Evolutionary conservation across 2,888 invertebrate genomes (phyloP).

Genomic region (Orgyia antiqua): DNA sequence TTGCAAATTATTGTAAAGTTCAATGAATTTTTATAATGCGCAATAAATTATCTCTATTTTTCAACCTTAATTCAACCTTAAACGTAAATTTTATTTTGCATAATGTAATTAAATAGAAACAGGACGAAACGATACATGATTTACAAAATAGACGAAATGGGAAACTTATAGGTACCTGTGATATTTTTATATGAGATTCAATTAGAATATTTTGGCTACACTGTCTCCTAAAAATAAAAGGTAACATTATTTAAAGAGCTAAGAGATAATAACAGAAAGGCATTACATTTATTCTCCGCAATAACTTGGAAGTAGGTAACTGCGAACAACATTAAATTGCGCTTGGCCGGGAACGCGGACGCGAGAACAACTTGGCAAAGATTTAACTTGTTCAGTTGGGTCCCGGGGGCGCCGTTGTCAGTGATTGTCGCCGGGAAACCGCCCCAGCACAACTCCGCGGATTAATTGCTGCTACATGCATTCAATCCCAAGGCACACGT

Average conservation of each 20-base stretch:
- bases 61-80: too few species aligned
- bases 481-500: conserved; percentile 64
- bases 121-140: too few species aligned
- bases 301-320: conserved; percentile 18
- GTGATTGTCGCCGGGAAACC: conserved; percentile 68
- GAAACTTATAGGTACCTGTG: too few species aligned
- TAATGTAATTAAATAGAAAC: too few species aligned
- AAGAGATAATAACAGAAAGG: conserved; percentile 1
- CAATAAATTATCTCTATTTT: too few species aligned
- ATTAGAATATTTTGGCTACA: too few species aligned
- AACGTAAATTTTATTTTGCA: too few species aligned
- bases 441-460: conserved; percentile 28
- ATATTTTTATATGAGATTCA: too few species aligned
- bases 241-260: background rate
- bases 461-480: conserved; percentile 69
- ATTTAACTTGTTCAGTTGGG: conserved; percentile 61
- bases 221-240: too few species aligned
- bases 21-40: too few species aligned
- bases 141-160: too few species aligned
- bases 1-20: too few species aligned
- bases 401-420: conserved; percentile 65
- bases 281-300: conserved; percentile 9
- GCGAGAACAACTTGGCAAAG: conserved; percentile 57
- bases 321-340: conserved; percentile 36
- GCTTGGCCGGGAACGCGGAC: conserved; percentile 16